Conservation (phyloP, 2,113 vertebrate species). For the Tonatia bakeri region DNA sequence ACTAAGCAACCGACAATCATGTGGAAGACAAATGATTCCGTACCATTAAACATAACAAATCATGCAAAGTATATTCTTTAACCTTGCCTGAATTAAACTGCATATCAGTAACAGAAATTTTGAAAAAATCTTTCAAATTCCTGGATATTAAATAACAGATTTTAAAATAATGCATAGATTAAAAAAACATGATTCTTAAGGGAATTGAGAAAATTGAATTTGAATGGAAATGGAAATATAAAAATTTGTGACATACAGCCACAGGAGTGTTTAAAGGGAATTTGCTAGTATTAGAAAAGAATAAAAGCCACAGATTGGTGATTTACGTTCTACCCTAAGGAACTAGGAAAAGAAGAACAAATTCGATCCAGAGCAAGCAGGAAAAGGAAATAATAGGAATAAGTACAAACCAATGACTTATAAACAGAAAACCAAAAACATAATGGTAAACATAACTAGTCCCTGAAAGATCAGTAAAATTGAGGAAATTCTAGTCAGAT, state of each 20-base stretch:
- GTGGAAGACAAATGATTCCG: not conserved
- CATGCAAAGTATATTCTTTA: not conserved
- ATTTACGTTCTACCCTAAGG: not conserved
- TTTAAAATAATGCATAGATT: not conserved
- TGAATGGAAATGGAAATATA: not conserved
- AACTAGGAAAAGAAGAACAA: not conserved
- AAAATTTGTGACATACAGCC: not conserved
- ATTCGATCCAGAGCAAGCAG: not conserved
- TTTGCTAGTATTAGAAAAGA: not conserved
- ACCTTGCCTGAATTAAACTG: not conserved
- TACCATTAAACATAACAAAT: not conserved
- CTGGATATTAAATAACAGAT: not conserved
- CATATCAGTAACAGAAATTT: not conserved
- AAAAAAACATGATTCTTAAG: not conserved
- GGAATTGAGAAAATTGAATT: not conserved
- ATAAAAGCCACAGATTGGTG: not conserved
- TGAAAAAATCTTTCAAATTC: not conserved
- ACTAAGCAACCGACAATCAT: not conserved
- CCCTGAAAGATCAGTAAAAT: not conserved
- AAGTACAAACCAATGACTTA: not conserved
- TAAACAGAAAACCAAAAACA: not conserved
- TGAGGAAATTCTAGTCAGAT: not conserved
- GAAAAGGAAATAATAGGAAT: not conserved
- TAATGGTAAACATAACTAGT: not conserved
- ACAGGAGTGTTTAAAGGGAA: not conserved